Evolutionary conservation across 2,888 invertebrate genomes (phyloP).

Genomic region (Timandra comae): DNA sequence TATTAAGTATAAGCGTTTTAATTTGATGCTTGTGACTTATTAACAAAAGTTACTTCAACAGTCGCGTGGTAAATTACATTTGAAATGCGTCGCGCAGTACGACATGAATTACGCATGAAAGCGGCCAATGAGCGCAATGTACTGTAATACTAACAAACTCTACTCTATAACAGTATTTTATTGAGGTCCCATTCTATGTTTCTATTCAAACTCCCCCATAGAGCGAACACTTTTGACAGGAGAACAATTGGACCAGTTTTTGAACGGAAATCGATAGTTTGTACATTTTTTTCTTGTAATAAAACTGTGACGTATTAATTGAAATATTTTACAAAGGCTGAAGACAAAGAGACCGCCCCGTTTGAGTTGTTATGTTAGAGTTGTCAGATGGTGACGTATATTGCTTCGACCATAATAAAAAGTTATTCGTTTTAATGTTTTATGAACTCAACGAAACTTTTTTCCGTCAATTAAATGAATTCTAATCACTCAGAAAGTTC

Average conservation of each 20-base stretch:
- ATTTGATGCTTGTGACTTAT: constrained; percentile 19
- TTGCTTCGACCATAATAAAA: no score
- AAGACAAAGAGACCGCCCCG: constrained; percentile 48
- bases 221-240: constrained; percentile 22
- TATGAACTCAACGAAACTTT: no score
- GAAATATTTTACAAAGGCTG: constrained; percentile 52
- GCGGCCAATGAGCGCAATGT: constrained; percentile 51
- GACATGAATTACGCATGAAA: constrained; percentile 67
- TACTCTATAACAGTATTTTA: constrained; percentile 19
- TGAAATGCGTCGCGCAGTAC: constrained; percentile 52
- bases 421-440: no score
- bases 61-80: constrained; percentile 60
- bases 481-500: no score
- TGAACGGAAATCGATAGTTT: constrained; percentile 31
- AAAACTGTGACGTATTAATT: constrained; percentile 51
- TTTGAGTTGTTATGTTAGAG: no score
- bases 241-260: constrained; percentile 34
- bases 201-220: constrained; percentile 5
- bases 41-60: constrained; percentile 18
- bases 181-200: constrained; percentile 3
- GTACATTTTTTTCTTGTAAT: constrained; percentile 26
- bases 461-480: no score
- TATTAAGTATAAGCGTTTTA: no score
- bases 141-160: constrained; percentile 39
- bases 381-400: no score